Base-by-base conservation (phyloP, 2,888 invertebrate genomes). In the Halictus quadricinctus region DNA sequence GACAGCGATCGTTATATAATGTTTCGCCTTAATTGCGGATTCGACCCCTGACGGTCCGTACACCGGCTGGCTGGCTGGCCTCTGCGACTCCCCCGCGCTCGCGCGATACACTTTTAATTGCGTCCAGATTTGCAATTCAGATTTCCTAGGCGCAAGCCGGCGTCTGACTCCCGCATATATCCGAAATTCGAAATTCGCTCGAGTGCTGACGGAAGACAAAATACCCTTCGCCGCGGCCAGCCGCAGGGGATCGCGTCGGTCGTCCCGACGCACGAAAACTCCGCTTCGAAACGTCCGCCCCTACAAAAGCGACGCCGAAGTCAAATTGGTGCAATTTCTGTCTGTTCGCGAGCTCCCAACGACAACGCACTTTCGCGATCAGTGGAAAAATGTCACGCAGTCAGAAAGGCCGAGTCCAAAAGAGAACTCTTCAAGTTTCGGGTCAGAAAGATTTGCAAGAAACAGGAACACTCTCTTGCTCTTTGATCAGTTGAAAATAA, bases 51-150 rank as follows among this genome's bases (percentile, higher is more conserved):
- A 80, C 90, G 70, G 76, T 73, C 85, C 79, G 78, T 74, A 81
- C 80, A 69, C 73, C 85, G 84, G 79, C 81, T 77, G 86, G 69
- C 79, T 13, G 46, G 54, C 79, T n/a, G n/a, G 54, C 54, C 83
- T 77, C 54, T n/a, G 84, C 79, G 76, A 86, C 89, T 86, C 88
- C 80, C 87, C 83, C 29, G 29, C 83, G 85, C 91, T 90, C 87
- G 85, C 83, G 85, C 91, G 91, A 92, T 92, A 91, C 89, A 91
- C 90, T 92, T 92, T 92, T 92, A 92, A 92, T 92, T 92, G 92
- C 91, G 89, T 88, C 87, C 88, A 79, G 88, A 92, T 92, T 92
- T 92, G 90, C 92, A 92, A 92, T 92, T 91, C 91, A 92, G 89
- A 92, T 92, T 88, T 76, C 70, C 78, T 70, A 79, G 83, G 81